phyloP scores from a whole-genome alignment of 2,113 vertebrate genomes.

The Brienomyrus longianalis region DNA sequence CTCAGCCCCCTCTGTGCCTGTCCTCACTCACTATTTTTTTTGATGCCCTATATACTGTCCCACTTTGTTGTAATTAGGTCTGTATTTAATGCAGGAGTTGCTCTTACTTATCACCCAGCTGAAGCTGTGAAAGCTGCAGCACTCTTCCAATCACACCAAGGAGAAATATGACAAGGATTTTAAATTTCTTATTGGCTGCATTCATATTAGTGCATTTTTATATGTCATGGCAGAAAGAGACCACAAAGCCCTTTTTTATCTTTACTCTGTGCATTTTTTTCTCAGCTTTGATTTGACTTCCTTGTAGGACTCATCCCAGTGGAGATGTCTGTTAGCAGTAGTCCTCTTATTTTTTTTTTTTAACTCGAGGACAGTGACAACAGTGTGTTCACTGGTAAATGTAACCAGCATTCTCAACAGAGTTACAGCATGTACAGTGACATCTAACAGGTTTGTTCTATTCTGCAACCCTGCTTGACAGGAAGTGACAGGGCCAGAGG shows the following conservation, averaged over 20 bases:
- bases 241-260: constrained; percentile 1
- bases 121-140: not conserved
- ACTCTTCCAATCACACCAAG: not conserved
- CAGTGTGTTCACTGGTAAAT: not conserved
- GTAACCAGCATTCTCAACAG: not conserved
- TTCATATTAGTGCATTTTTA: not conserved
- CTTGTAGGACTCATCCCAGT: not conserved
- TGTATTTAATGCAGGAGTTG: constrained; percentile 19
- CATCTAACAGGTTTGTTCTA: not conserved
- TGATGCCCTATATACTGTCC: constrained; percentile 53
- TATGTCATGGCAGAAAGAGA: constrained; percentile 7
- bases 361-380: not conserved
- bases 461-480: not conserved
- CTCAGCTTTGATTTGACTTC: constrained; percentile 17
- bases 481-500: not conserved
- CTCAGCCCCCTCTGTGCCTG: constrained; percentile 28
- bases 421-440: not conserved
- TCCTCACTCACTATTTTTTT: constrained; percentile 34
- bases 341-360: not conserved
- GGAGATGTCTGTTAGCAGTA: not conserved
- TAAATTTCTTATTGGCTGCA: not conserved
- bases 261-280: constrained; percentile 7
- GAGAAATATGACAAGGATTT: not conserved
- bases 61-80: constrained; percentile 51
- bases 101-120: constrained; percentile 7